Base-by-base conservation (phyloP, 2,797 vertebrate genomes). In the Hydrolagus colliei region DNA sequence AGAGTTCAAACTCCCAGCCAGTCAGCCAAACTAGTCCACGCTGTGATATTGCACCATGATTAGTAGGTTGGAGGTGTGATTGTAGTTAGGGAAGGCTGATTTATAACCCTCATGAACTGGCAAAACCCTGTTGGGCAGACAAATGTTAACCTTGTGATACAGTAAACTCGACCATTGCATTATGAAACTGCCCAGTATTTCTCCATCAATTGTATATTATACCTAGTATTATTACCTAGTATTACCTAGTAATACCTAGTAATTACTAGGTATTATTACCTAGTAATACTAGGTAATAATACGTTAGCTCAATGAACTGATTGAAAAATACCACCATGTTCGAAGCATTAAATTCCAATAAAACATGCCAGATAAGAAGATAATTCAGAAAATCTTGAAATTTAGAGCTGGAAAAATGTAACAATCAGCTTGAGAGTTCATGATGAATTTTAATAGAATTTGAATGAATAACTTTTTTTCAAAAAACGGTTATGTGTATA, bases 361-460 rank as follows among this genome's bases (percentile, higher is more conserved):
- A 18, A 1, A 52, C 18, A 72, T 20, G 9, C 14, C 68, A 27
- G 27, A 27, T 27, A 27, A 27, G 27, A 27, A 27, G 27, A 27
- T 27, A 27, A 27, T 27, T 62, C 11, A 65, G 61, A 80, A 80
- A 18, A 14, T 8, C 61, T 65, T 65, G 22, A 79, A 65, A 7
- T 1, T 27, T 8, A 12, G n/a, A 63, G 61, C 77, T 79, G 77
- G 27, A 79, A 27, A 67, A 9, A 65, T 13, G 22, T 63, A 32
- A 59, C 10, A 16, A 14, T 80, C 62, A 27, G 13, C 27, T 41
- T 68, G 27, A 35, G 18, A 4, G 18, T 71, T 7, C 11, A 16
- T 41, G 14, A 71, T 68, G 65, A 84, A 84, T 84, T 84, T 84
- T 84, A 84, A 84, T 68, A 71, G 16, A 16, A 4, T 71, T 11